Evolutionary conservation across 1,140 invertebrate genomes (phyloP), one percentile per base, ranked within the genome.

Genomic region (Scaptomyza graminum): DNA sequence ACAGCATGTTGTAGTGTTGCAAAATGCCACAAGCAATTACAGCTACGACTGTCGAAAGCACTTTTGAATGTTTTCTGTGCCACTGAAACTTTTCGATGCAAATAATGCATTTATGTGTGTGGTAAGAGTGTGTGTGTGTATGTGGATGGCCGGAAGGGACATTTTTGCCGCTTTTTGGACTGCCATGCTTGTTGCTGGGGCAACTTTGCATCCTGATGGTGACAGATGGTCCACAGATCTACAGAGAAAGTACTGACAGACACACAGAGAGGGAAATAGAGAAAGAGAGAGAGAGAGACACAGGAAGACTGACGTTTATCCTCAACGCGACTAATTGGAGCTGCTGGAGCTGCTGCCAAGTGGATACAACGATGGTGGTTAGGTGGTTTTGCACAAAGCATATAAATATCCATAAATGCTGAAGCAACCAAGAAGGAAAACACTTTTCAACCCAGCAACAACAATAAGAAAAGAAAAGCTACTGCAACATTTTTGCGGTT

Each of bases 351-450:
- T 81, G 78, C 78, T 59, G 73, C 15, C 25, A 39, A 34, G 18
- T 44, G 39, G 47, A 18, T n/a, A 7, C 31, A n/a, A 41, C 37
- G 5, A 41, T 41, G 37, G 12, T 41, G 37, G 37, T 41, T n/a
- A 12, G 11, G 11, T 41, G 37, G 43, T n/a, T 49, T 39, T 28
- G 41, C 62, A 67, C 57, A 59, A 59, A 64, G 75, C 75, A 67
- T 71, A 83, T 83, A 83, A 83, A 83, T 83, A 83, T 79, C 79
- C 79, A 83, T 83, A 83, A 83, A 83, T 76, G 79, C 70, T 65
- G 62, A 61, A 69, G 31, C 72, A 65, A 25, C 55, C 41, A 57
- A 63, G 39, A 50, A 63, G 51, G 46, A 60, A 61, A 74, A 74
- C 65, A 74, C 62, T 66, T 71, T 37, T 11, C 12, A 47, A 50